Base-by-base conservation (phyloP, 1,140 invertebrate species). In the Phthorimaea operculella region DNA sequence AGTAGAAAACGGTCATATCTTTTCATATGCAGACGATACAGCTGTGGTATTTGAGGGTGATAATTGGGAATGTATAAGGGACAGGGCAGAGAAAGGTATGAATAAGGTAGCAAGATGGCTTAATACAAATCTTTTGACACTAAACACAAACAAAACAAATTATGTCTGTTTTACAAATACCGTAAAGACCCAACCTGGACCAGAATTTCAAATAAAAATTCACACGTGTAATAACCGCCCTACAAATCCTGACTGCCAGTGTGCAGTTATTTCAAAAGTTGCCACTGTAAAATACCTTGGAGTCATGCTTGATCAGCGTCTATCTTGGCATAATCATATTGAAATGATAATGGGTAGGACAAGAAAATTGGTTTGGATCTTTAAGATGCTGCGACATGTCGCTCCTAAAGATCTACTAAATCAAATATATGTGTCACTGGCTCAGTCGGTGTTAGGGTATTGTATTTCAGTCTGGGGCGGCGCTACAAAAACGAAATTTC, bases 101-200 rank as follows among this genome's bases (percentile, higher is more conserved):
- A 1, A 4, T 28, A 44, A n/a, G 4, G 28, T 55, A 8, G 33
- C 18, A 18, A 7, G 4, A 1, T 52, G 55, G 55, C 36, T 57
- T 17, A 12, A 15, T n/a, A 17, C 33, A 9, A 51, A 57, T 45
- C 11, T 57, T 21, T 14, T 57, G 17, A 57, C 49, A 12, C 39
- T 57, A 28, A 57, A 57, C 14, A 42, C n/a, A 17, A 45, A 28
- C 18, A 57, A 51, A 45, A 57, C 55, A 21, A 57, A 57, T 7
- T 57, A 51, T 42, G 51, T 51, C 3, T 42, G 34, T 16, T 51
- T 57, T n/a, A 47, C 34, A 17, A 55, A 18, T 12, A 47, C 33
- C 10, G 12, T 9, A 14, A 34, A 14, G 7, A 18, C 36, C 5
- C 54, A 55, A 21, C 45, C 54, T 14, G 4, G 18, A 21, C 11